phyloP scores from a whole-genome alignment of 2,797 vertebrate species.

The Naso thynnoides region DNA sequence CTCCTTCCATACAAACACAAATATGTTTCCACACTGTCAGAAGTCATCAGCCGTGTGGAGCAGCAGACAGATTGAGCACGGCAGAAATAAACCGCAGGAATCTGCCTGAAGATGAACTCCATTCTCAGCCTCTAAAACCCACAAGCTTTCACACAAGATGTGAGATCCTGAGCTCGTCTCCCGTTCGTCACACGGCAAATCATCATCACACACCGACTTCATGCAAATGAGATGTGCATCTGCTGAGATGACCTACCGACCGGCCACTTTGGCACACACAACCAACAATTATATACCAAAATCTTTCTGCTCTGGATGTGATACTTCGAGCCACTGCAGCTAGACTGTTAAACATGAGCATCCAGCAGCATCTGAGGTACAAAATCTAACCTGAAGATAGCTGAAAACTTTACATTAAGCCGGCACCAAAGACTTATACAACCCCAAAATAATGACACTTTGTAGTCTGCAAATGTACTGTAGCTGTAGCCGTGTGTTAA shows the following conservation, averaged over 20 bases:
- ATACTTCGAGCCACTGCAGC: not conserved
- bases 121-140: constrained; percentile 7
- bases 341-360: not conserved
- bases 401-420: constrained; percentile 18
- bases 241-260: constrained; percentile 10
- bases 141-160: constrained; percentile 7
- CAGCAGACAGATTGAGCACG: constrained; percentile 15
- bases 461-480: not conserved
- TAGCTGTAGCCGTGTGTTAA: constrained; percentile 1
- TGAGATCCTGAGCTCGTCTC: constrained; percentile 1
- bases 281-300: not conserved
- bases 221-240: constrained; percentile 35
- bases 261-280: not conserved
- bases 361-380: not conserved
- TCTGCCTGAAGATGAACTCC: constrained; percentile 15
- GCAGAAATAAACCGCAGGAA: constrained; percentile 25
- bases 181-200: constrained; percentile 21
- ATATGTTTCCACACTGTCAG: not conserved
- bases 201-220: constrained; percentile 1
- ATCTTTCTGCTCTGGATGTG: not conserved
- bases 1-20: constrained; percentile 4
- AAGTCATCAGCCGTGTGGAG: constrained; percentile 11
- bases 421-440: not conserved
- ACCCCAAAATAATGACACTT: not conserved
- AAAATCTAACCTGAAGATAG: not conserved